phyloP scores from a whole-genome alignment of 1,140 invertebrate genomes.

The Proctacanthus coquilletti region DNA sequence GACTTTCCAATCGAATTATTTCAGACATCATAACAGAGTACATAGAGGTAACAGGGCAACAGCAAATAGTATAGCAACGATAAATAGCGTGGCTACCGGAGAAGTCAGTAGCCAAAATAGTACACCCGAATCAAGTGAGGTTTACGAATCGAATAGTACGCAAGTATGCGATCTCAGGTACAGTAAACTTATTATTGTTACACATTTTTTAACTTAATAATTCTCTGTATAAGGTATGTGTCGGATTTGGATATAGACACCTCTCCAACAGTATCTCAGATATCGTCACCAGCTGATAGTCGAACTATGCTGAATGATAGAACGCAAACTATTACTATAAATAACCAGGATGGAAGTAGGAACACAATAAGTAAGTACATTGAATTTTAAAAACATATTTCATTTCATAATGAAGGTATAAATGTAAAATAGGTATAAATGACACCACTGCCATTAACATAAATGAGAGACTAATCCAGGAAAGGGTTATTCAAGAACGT shows the following conservation, averaged over 20 bases:
- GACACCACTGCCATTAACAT: not conserved
- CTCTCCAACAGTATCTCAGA: conserved; percentile 3
- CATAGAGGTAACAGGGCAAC: conserved; percentile 43
- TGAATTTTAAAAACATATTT: not conserved
- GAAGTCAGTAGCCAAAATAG: not conserved
- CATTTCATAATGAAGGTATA: not conserved
- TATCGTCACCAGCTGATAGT: conserved; percentile 3
- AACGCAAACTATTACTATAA: not conserved
- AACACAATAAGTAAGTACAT: conserved; percentile 3
- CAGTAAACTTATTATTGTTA: not conserved
- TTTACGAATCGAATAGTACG: conserved; percentile 4
- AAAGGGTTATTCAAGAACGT: not conserved
- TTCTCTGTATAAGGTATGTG: conserved; percentile 4
- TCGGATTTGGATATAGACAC: conserved; percentile 3
- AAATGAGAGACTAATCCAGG: conserved; percentile 3
- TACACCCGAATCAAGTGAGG: conserved; percentile 2
- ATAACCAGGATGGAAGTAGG: not conserved
- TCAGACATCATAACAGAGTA: conserved; percentile 48
- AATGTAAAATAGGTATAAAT: not conserved
- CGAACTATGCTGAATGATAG: not conserved
- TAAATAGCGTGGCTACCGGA: conserved; percentile 26
- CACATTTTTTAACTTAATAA: not conserved
- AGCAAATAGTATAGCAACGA: conserved; percentile 32
- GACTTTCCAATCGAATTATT: conserved; percentile 4
- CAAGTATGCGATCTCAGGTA: conserved; percentile 8